Conservation (phyloP, 2,888 invertebrate species). For the Sphecodes monilicornis region DNA sequence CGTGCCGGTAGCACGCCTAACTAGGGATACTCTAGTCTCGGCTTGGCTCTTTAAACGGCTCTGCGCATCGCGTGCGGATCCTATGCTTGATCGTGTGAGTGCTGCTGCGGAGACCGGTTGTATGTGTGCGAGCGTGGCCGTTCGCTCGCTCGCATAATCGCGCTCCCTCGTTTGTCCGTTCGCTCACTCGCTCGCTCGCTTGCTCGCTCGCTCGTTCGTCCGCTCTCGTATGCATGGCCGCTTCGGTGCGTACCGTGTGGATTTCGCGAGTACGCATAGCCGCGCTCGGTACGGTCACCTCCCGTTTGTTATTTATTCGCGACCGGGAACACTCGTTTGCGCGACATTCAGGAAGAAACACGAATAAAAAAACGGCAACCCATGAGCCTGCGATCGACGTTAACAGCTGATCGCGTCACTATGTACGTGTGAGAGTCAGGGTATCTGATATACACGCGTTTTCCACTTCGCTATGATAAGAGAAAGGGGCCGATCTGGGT, state of each 20-base stretch:
- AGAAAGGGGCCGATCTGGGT: slow-evolving; percentile 36
- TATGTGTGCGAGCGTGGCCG: neutral
- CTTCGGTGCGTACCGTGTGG: slow-evolving; percentile 54
- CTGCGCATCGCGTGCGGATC: slow-evolving; percentile 68
- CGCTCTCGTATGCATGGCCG: slow-evolving; percentile 63
- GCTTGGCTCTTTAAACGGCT: slow-evolving; percentile 74
- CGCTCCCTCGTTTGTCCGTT: slow-evolving; percentile 47
- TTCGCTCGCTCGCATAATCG: slow-evolving; percentile 56
- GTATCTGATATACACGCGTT: slow-evolving; percentile 39
- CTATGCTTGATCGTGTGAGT: slow-evolving; percentile 49
- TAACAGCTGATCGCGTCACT: slow-evolving; percentile 69
- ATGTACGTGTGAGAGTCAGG: slow-evolving; percentile 30
- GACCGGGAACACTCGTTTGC: slow-evolving; percentile 17
- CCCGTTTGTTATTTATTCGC: slow-evolving; percentile 36
- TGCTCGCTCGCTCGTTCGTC: slow-evolving; percentile 35
- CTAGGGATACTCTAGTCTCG: slow-evolving; percentile 65
- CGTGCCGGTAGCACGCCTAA: slow-evolving; percentile 70
- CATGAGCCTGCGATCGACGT: slow-evolving; percentile 60
- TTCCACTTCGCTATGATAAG: slow-evolving; percentile 41
- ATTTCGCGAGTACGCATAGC: slow-evolving; percentile 52
- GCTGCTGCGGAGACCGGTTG: slow-evolving; percentile 24
- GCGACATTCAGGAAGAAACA: slow-evolving; percentile 21
- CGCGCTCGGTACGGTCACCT: slow-evolving; percentile 41
- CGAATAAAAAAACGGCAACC: slow-evolving; percentile 33
- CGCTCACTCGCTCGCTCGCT: slow-evolving; percentile 30